phyloP scores from a whole-genome alignment of 2,113 vertebrate species.

The Lichenostomus cassidix region DNA sequence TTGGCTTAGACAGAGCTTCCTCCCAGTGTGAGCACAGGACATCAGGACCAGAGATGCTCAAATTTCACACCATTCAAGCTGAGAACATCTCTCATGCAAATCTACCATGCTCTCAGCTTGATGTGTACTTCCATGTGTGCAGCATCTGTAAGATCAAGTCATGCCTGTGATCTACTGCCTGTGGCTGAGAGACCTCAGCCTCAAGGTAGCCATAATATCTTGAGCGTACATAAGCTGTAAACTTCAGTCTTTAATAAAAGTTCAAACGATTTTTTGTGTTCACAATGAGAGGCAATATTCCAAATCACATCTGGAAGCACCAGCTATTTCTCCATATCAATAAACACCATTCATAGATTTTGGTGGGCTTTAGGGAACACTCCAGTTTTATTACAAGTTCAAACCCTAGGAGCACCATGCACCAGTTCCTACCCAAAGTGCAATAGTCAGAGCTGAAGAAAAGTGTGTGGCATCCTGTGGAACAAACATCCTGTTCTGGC shows the following conservation, averaged over 20 bases:
- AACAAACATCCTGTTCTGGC: neutral
- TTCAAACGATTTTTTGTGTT: neutral
- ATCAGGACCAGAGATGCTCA: neutral
- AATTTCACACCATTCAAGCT: neutral
- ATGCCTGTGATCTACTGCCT: neutral
- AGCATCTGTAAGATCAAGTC: neutral
- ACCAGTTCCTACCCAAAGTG: neutral
- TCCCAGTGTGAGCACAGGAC: rapidly evolving
- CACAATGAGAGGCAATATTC: neutral
- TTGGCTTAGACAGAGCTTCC: neutral
- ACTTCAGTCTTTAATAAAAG: neutral
- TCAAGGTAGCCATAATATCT: neutral
- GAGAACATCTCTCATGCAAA: neutral
- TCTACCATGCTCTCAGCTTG: neutral
- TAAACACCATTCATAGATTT: neutral
- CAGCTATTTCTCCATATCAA: neutral
- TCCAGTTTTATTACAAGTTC: neutral
- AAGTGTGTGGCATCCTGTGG: neutral
- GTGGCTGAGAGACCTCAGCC: neutral
- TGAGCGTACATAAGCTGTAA: neutral
- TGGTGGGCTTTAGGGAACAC: neutral
- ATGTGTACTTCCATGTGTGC: rapidly evolving
- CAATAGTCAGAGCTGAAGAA: neutral
- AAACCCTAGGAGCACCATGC: neutral
- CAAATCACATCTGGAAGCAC: neutral